A percentile compares a stretch with the other conserved stretches of the same genome.
Evolutionary conservation across 2,113 vertebrate genomes (phyloP).

Genomic region (Rutilus rutilus): DNA sequence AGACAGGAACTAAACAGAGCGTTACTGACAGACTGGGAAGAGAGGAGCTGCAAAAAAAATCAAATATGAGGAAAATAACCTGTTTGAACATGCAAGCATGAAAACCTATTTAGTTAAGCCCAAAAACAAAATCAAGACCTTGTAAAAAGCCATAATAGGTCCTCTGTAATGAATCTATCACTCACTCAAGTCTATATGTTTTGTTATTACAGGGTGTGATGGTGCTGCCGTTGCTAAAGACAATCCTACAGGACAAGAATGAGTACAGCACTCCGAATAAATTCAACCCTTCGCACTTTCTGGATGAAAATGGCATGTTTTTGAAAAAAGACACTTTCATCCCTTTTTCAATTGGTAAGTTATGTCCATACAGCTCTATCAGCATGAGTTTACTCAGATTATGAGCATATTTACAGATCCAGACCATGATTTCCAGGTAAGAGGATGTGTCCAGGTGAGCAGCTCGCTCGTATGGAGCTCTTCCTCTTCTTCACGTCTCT

Average conservation of each 20-base stretch:
- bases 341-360: conserved; percentile 53
- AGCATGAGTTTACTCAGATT: neutral
- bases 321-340: conserved; percentile 53
- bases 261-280: conserved; percentile 43
- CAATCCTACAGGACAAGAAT: conserved; percentile 44
- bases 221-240: conserved; percentile 45
- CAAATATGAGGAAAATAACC: too few relatives aligned
- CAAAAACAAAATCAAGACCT: too few relatives aligned
- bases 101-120: too few relatives aligned
- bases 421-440: conserved; percentile 63
- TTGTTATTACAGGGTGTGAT: conserved; percentile 46
- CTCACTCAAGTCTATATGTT: neutral
- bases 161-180: too few relatives aligned
- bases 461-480: conserved; percentile 50
- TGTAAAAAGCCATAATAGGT: too few relatives aligned
- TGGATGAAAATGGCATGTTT: conserved; percentile 53
- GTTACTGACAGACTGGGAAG: too few relatives aligned
- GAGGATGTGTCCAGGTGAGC: conserved; percentile 47
- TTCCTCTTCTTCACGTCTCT: conserved; percentile 68
- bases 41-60: too few relatives aligned
- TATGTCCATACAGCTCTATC: neutral
- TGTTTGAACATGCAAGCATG: too few relatives aligned
- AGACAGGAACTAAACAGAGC: too few relatives aligned
- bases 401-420: neutral
- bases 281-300: conserved; percentile 55